These are phyloP conservation scores for Bergia puertoricense DNA, from an alignment of 92 coral and sea anemone genomes.

Conservation along the genomic window DNA sequence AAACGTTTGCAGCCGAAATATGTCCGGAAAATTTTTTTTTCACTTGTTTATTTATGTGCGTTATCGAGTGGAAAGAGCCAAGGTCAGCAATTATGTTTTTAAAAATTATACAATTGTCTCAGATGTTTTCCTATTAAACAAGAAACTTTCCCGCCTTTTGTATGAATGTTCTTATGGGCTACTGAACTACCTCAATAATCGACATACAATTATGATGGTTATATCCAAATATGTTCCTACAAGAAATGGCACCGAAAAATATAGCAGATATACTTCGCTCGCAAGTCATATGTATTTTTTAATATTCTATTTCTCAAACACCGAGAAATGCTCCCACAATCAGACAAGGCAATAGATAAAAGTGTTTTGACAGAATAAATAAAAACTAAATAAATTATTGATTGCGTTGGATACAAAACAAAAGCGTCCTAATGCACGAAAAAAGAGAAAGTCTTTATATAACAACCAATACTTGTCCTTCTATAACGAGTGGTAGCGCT, in stretches of 20 bases:
- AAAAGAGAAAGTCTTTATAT: not conserved
- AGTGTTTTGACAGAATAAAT: slow-evolving; percentile 12
- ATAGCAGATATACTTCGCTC: too few relatives aligned
- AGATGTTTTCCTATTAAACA: not conserved
- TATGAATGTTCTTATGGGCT: too few relatives aligned
- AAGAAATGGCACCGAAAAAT: not conserved
- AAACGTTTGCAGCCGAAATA: too few relatives aligned
- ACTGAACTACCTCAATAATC: too few relatives aligned
- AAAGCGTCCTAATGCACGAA: slow-evolving; percentile 14
- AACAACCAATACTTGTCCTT: not conserved
- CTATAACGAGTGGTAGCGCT: not conserved
- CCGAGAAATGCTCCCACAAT: not conserved
- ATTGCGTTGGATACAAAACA: slow-evolving; percentile 3
- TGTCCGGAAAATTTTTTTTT: too few relatives aligned
- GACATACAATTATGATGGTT: too few relatives aligned
- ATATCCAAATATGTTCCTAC: not conserved
- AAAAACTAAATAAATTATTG: slow-evolving; percentile 6
- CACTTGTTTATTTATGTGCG: too few relatives aligned
- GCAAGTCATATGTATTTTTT: too few relatives aligned
- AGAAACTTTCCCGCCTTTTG: slow-evolving; percentile 1
- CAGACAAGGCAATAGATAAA: not conserved
- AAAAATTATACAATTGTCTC: too few relatives aligned
- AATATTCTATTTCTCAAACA: too few relatives aligned
- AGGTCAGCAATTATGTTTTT: too few relatives aligned
- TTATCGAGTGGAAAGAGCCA: too few relatives aligned